These are phyloP conservation scores for Diabrotica balteata DNA, from an alignment of 2,888 invertebrate genomes.

Conservation along the genomic window DNA sequence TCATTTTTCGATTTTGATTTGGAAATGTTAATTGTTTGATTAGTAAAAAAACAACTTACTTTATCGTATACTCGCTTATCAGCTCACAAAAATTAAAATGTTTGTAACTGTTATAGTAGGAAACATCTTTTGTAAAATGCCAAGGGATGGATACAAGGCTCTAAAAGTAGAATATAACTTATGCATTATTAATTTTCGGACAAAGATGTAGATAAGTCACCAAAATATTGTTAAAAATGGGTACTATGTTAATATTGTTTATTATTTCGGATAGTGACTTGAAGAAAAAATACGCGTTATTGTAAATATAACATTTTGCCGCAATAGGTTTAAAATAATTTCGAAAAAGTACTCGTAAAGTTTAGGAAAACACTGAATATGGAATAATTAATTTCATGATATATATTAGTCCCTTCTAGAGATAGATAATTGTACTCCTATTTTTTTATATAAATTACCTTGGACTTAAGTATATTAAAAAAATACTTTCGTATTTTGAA, in stretches of 20 bases:
- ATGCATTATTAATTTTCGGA: constrained; percentile 11
- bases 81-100: background rate
- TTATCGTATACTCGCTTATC: too few relatives aligned
- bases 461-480: too few relatives aligned
- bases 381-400: background rate
- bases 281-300: constrained; percentile 27
- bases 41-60: too few relatives aligned
- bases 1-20: too few relatives aligned
- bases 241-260: constrained; percentile 25
- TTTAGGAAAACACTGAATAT: background rate
- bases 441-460: background rate
- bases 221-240: constrained; percentile 33
- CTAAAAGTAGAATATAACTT: constrained; percentile 16
- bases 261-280: constrained; percentile 27
- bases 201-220: constrained; percentile 39
- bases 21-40: too few relatives aligned
- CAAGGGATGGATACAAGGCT: constrained; percentile 17
- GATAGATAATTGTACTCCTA: background rate
- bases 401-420: background rate
- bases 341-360: constrained; percentile 14
- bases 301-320: constrained; percentile 34
- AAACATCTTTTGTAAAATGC: constrained; percentile 19
- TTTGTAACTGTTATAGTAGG: constrained; percentile 9
- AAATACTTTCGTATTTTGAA: too few relatives aligned
- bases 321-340: constrained; percentile 20